Evolutionary conservation across 2,113 vertebrate species (phyloP).

Genomic region (Malurus elegans): DNA sequence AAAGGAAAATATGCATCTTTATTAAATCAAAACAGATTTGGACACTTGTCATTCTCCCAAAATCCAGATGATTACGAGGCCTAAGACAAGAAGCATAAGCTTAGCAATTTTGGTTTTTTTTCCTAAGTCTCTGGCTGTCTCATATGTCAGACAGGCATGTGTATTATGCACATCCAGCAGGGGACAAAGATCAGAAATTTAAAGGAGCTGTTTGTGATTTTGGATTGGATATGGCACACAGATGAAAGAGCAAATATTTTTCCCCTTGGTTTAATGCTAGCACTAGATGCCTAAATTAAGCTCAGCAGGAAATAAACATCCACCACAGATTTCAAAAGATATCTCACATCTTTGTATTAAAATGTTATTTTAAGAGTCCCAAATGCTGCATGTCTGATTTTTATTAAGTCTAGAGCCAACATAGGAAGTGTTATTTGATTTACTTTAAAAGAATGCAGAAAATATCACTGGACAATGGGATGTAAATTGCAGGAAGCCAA

Average conservation of each 20-base stretch:
- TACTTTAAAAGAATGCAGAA: conserved; percentile 55
- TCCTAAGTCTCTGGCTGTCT: conserved; percentile 44
- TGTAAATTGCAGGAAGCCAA: conserved; percentile 70
- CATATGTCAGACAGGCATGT: conserved; percentile 52
- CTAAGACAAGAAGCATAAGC: conserved; percentile 35
- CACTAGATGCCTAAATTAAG: conserved; percentile 57
- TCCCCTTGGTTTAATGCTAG: conserved; percentile 44
- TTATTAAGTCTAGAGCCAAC: conserved; percentile 53
- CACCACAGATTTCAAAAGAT: conserved; percentile 59
- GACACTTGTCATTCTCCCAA: conserved; percentile 24
- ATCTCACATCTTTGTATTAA: conserved; percentile 58
- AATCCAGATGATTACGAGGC: background rate
- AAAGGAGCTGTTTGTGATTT: conserved; percentile 60
- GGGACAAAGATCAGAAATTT: conserved; percentile 65
- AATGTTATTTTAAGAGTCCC: conserved; percentile 61
- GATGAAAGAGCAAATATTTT: conserved; percentile 55
- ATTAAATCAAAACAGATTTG: conserved; percentile 23
- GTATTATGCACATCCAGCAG: conserved; percentile 61
- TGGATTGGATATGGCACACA: conserved; percentile 23
- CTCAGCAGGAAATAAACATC: conserved; percentile 62
- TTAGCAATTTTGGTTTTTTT: background rate
- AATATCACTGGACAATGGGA: conserved; percentile 61
- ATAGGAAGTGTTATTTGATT: conserved; percentile 34
- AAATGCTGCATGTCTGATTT: conserved; percentile 48
- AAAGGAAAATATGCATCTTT: background rate